phyloP scores from a whole-genome alignment of 1,140 invertebrate species.

The Drosophila tristis region DNA sequence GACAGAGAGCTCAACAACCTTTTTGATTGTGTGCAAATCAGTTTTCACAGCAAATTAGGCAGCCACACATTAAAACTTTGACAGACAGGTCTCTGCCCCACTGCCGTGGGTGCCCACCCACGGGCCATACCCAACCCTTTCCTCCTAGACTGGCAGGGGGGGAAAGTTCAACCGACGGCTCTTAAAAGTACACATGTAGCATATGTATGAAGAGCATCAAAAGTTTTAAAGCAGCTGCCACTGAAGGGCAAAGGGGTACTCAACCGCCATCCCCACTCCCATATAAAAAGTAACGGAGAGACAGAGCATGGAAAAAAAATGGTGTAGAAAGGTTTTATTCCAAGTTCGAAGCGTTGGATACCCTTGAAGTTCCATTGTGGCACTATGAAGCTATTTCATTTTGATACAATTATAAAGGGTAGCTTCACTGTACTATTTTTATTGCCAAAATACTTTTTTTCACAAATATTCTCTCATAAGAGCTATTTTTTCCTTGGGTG shows the following conservation, averaged over 20 bases:
- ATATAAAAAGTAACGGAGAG: constrained; percentile 67
- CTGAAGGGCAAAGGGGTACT: constrained; percentile 22
- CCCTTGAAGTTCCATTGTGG: too few species aligned
- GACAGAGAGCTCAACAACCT: constrained; percentile 18
- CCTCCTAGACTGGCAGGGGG: constrained; percentile 28
- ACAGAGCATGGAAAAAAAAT: constrained; percentile 10
- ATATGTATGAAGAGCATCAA: constrained; percentile 52
- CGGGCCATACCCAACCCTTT: constrained; percentile 7
- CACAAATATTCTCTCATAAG: too few species aligned
- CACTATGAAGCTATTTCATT: too few species aligned
- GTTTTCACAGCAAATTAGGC: constrained; percentile 80
- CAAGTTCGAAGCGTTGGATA: too few species aligned
- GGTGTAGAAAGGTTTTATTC: too few species aligned
- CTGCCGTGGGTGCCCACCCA: background rate
- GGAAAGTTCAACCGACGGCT: constrained; percentile 55
- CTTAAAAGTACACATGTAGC: constrained; percentile 60
- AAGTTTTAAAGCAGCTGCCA: constrained; percentile 64
- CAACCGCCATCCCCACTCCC: constrained; percentile 1
- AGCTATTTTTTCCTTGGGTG: too few species aligned
- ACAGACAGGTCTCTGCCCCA: constrained; percentile 49
- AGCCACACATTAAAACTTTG: constrained; percentile 75
- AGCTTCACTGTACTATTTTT: too few species aligned
- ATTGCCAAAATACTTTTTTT: too few species aligned
- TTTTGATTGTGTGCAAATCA: constrained; percentile 74
- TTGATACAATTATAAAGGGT: too few species aligned